phyloP scores from a whole-genome alignment of 53 echinoderm and acorn worm genomes.

The Zoroaster sp. region DNA sequence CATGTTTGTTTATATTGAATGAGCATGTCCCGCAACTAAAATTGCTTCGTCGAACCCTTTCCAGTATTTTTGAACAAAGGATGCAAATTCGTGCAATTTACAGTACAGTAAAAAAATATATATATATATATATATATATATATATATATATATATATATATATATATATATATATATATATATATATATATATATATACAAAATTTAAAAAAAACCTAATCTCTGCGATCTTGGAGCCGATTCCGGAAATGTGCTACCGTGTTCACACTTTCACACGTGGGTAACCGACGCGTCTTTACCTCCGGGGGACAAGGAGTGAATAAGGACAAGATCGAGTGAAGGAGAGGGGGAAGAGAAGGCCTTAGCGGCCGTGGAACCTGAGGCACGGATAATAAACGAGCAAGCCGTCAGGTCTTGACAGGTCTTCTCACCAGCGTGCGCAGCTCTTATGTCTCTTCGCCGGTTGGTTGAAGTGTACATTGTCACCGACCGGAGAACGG shows the following conservation, averaged over 20 bases:
- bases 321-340: slow-evolving; percentile 1
- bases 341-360: neutral
- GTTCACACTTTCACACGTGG: slow-evolving; percentile 17
- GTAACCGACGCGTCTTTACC: slow-evolving; percentile 22
- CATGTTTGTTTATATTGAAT: too few relatives aligned
- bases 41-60: too few relatives aligned
- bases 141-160: too few relatives aligned
- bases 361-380: neutral
- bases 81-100: too few relatives aligned
- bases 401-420: slow-evolving; percentile 40
- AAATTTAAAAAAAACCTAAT: neutral
- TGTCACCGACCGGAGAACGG: neutral
- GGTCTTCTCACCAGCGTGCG: slow-evolving; percentile 28
- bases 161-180: neutral
- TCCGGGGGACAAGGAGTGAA: slow-evolving; percentile 43
- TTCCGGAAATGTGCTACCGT: slow-evolving; percentile 35
- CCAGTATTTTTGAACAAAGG: too few relatives aligned
- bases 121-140: too few relatives aligned
- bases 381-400: slow-evolving; percentile 7
- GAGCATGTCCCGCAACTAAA: too few relatives aligned
- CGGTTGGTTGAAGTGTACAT: neutral
- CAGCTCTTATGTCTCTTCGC: neutral
- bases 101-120: too few relatives aligned
- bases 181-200: neutral
- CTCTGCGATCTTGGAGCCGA: slow-evolving; percentile 5